Percentiles rank a stretch among this genome's conserved stretches.
phyloP scores from a whole-genome alignment of 2,113 vertebrate genomes.

The Jacana jacana region DNA sequence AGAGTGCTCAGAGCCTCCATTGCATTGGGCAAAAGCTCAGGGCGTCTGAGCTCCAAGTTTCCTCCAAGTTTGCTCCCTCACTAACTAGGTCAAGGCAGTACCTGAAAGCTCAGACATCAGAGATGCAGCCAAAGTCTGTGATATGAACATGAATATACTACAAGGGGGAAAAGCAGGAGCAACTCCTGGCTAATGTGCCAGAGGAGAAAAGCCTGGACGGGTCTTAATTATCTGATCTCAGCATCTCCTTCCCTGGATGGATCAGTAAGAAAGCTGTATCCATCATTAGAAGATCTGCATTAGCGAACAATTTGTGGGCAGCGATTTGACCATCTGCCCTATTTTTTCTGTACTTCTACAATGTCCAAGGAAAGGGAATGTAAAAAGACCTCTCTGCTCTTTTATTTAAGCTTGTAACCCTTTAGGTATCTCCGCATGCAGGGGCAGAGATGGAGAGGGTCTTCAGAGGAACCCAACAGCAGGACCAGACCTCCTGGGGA shows the following conservation, averaged over 20 bases:
- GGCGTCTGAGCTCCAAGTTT: background rate
- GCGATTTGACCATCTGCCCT: background rate
- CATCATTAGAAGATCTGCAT: background rate
- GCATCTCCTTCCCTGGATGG: background rate
- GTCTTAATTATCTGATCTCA: background rate
- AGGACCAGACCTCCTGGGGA: background rate
- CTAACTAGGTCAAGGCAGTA: background rate
- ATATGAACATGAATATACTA: background rate
- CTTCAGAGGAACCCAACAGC: background rate
- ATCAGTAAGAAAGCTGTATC: background rate
- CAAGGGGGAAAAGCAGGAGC: background rate
- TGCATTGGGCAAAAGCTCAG: background rate
- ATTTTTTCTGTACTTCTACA: background rate
- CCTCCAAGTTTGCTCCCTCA: background rate
- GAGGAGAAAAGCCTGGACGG: background rate
- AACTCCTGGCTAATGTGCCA: background rate
- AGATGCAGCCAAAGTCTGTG: background rate
- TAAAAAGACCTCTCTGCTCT: background rate
- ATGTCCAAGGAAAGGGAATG: background rate
- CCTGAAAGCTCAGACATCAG: background rate
- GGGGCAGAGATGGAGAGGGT: background rate
- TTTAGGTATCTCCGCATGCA: background rate
- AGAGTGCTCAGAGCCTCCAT: background rate
- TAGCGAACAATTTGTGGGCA: background rate
- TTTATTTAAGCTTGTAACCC: background rate